Conservation (phyloP, 2,797 vertebrate genomes). For the Varecia variegata region DNA sequence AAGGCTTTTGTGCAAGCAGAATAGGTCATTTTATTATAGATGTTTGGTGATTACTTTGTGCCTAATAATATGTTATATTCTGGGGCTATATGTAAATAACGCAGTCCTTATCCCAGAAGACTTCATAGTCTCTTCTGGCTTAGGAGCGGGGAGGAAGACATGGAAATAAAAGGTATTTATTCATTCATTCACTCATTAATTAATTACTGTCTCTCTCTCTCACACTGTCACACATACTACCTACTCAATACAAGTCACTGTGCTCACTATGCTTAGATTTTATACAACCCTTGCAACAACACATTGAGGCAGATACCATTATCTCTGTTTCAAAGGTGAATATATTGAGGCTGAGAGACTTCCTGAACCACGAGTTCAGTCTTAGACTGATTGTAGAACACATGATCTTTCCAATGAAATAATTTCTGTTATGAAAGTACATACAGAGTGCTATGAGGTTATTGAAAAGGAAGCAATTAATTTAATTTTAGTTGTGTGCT, state of each 20-base stretch:
- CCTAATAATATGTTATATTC: neutral
- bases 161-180: neutral
- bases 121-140: neutral
- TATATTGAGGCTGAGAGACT: neutral
- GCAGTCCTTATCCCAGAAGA: neutral
- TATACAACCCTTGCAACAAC: neutral
- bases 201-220: neutral
- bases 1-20: neutral
- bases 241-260: neutral
- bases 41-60: neutral
- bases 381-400: neutral
- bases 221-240: neutral
- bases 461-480: neutral
- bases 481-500: neutral
- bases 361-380: neutral
- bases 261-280: neutral
- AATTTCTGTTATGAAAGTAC: neutral
- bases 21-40: neutral
- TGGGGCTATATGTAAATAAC: neutral
- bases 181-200: neutral
- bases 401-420: neutral
- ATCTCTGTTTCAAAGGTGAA: neutral
- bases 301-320: neutral
- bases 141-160: neutral
- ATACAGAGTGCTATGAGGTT: neutral